Percentiles rank a stretch among this genome's conserved stretches.
These are phyloP conservation scores for Mus caroli DNA, from an alignment of 2,797 vertebrate genomes.

Conservation along the genomic window DNA sequence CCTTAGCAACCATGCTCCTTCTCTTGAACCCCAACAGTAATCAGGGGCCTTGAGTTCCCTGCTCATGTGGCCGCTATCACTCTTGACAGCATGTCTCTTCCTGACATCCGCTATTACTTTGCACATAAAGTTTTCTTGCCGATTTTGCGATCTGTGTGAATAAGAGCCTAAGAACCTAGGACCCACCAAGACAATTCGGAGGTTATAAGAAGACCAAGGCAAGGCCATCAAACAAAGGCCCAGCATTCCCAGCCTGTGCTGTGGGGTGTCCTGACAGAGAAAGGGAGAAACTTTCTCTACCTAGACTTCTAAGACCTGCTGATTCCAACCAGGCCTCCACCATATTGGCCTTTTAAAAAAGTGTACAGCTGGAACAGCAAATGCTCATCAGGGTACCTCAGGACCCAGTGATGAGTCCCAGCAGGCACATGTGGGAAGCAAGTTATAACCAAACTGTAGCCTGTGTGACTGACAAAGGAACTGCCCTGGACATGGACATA, in stretches of 20 bases:
- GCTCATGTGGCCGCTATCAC: too few relatives aligned
- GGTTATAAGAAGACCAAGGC: not conserved
- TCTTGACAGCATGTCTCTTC: not conserved
- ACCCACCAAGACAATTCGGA: not conserved
- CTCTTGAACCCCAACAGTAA: not conserved
- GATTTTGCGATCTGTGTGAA: not conserved
- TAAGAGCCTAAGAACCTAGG: not conserved
- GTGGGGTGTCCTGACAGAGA: not conserved
- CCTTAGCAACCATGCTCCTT: not conserved
- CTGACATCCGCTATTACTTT: not conserved
- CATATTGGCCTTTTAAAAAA: not conserved
- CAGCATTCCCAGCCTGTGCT: not conserved
- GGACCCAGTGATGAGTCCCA: not conserved
- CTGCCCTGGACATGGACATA: not conserved
- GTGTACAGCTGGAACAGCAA: not conserved
- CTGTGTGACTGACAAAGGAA: not conserved
- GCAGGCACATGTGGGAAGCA: not conserved
- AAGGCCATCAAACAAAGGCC: not conserved
- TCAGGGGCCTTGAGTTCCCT: not conserved
- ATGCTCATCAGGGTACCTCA: not conserved
- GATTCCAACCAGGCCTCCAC: not conserved
- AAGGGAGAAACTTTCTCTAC: not conserved
- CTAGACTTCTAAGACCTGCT: not conserved
- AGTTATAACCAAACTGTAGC: not conserved
- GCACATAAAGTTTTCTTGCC: not conserved